A percentile compares a stretch with the other conserved stretches of the same genome.
phyloP scores from a whole-genome alignment of 2,797 vertebrate genomes.

The Hyperoplus immaculatus region DNA sequence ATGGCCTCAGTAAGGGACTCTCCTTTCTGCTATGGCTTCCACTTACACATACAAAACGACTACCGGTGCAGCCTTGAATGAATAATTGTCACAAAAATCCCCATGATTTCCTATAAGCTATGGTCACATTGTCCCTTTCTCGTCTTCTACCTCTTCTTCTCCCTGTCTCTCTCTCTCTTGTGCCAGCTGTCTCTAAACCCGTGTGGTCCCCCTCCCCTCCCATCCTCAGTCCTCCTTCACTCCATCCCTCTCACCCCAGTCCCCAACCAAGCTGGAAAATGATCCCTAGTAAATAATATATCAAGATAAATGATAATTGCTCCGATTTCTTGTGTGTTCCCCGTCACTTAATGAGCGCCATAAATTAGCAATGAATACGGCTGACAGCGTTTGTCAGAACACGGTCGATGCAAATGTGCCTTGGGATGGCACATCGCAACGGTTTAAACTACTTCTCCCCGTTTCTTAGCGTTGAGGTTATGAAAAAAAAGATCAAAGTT shows the following conservation, averaged over 20 bases:
- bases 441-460: constrained; percentile 37
- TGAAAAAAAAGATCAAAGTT: not conserved
- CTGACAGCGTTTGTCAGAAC: constrained; percentile 93
- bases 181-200: constrained; percentile 85
- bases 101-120: constrained; percentile 35
- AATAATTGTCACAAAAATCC: constrained; percentile 1
- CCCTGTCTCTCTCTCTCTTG: constrained; percentile 46
- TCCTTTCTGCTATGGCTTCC: not conserved
- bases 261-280: constrained; percentile 87
- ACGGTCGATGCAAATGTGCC: constrained; percentile 69
- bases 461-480: constrained; percentile 18
- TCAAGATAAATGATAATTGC: constrained; percentile 99
- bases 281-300: constrained; percentile 99
- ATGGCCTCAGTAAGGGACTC: not conserved
- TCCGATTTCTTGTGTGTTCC: constrained; percentile 89
- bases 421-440: constrained; percentile 39
- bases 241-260: constrained; percentile 55
- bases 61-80: not conserved
- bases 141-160: constrained; percentile 44
- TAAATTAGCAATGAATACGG: constrained; percentile 97
- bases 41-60: not conserved
- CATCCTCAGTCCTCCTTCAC: constrained; percentile 53
- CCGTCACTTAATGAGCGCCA: constrained; percentile 95
- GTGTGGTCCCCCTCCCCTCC: constrained; percentile 72
- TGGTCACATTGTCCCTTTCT: constrained; percentile 54